A percentile compares a stretch with the other conserved stretches of the same genome.
Conservation (phyloP, 2,797 vertebrate species). For the Hoplostethus mediterraneus region DNA sequence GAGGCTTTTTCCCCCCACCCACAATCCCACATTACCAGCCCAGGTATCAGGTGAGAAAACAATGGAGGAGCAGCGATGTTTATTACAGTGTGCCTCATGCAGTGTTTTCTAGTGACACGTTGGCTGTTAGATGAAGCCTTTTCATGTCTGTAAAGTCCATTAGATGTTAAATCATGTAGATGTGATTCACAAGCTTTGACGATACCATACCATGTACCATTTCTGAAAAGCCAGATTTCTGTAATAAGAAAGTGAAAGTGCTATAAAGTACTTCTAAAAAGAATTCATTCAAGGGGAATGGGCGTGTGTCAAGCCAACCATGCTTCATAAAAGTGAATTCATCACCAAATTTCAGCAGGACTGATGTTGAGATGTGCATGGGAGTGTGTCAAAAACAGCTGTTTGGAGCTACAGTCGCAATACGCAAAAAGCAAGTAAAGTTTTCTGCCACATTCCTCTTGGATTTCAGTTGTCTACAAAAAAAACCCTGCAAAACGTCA, state of each 20-base stretch:
- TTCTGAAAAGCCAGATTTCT: not conserved
- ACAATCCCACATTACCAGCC: conserved; percentile 16
- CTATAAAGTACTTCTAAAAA: conserved; percentile 17
- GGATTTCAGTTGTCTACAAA: not conserved
- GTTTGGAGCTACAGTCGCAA: not conserved
- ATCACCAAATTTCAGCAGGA: not conserved
- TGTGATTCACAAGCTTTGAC: conserved; percentile 11
- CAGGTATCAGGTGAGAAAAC: conserved; percentile 16
- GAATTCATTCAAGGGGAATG: conserved; percentile 15
- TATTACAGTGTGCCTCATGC: conserved; percentile 6
- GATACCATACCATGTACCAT: conserved; percentile 10
- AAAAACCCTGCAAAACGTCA: not conserved
- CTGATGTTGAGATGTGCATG: not conserved
- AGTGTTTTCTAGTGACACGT: not conserved
- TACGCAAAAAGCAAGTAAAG: not conserved
- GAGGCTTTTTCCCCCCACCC: conserved; percentile 17
- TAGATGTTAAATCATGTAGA: conserved; percentile 15
- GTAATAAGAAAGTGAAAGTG: not conserved
- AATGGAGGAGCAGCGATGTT: conserved; percentile 5
- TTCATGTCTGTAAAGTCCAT: conserved; percentile 34
- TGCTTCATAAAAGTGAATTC: not conserved
- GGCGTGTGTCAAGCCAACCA: conserved; percentile 11
- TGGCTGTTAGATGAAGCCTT: conserved; percentile 6
- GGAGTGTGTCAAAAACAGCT: conserved; percentile 3
- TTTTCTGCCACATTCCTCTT: conserved; percentile 5